A percentile compares a stretch with the other conserved stretches of the same genome.
Evolutionary conservation across 2,797 vertebrate species (phyloP).

Genomic region (Pipistrellus nathusii): DNA sequence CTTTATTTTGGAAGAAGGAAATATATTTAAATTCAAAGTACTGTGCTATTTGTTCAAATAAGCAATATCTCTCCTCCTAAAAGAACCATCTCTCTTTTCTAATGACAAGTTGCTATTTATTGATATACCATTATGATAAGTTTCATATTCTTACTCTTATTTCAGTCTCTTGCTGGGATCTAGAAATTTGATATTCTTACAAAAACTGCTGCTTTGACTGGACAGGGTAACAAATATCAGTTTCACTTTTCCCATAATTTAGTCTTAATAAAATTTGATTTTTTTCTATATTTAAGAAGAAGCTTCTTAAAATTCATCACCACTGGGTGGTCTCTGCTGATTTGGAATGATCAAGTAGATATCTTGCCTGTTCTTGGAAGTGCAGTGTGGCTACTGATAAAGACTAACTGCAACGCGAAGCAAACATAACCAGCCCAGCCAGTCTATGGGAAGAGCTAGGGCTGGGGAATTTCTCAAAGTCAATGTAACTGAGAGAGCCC

Average conservation of each 20-base stretch:
- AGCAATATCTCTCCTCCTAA: not conserved
- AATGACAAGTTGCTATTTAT: conserved; percentile 30
- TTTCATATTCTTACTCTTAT: not conserved
- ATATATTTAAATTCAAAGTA: conserved; percentile 49
- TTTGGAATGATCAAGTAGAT: conserved; percentile 53
- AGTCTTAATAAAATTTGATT: conserved; percentile 59
- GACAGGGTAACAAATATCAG: conserved; percentile 35
- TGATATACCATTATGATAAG: conserved; percentile 18
- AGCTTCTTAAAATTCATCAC: conserved; percentile 65
- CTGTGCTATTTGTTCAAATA: conserved; percentile 2
- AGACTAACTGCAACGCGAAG: not conserved
- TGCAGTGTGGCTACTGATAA: not conserved
- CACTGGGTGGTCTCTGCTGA: conserved; percentile 51
- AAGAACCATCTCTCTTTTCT: conserved; percentile 14
- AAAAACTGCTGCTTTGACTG: not conserved
- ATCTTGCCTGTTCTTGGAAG: not conserved
- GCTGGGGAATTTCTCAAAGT: not conserved
- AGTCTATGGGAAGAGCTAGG: not conserved
- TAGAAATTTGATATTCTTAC: conserved; percentile 22
- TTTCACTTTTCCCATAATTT: conserved; percentile 28
- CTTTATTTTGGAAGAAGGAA: conserved; percentile 17
- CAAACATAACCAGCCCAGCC: not conserved
- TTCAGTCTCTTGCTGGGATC: not conserved
- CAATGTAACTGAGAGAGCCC: not conserved
- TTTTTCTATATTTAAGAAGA: conserved; percentile 47